These are phyloP conservation scores for Alitta virens DNA, from an alignment of 2,888 invertebrate genomes.

Conservation along the genomic window DNA sequence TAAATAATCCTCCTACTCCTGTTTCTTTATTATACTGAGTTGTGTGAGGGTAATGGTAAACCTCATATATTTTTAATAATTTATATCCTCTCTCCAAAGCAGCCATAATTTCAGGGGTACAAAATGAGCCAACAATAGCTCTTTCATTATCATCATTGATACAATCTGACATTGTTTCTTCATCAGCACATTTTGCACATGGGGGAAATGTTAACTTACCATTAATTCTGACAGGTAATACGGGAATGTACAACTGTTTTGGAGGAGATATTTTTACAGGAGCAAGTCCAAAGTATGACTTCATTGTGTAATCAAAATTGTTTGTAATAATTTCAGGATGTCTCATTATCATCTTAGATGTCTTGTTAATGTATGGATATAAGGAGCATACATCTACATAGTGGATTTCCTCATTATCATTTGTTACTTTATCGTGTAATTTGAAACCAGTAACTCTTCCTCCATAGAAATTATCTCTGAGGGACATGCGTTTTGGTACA, in stretches of 20 bases:
- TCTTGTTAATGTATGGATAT: conserved; percentile 40
- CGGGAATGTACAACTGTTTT: conserved; percentile 38
- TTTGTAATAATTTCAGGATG: conserved; percentile 25
- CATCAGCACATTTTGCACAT: conserved; percentile 41
- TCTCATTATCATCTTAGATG: conserved; percentile 32
- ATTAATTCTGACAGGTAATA: conserved; percentile 39
- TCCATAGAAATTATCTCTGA: neutral
- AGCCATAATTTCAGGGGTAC: conserved; percentile 45
- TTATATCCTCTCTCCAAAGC: conserved; percentile 45
- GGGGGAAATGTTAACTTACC: conserved; percentile 48
- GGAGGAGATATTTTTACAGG: conserved; percentile 40
- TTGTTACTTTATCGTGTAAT: conserved; percentile 16
- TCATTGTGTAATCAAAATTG: conserved; percentile 29
- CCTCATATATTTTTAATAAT: conserved; percentile 35
- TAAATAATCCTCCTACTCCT: conserved; percentile 36
- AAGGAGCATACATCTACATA: conserved; percentile 36
- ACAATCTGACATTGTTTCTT: neutral
- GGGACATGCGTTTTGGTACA: neutral
- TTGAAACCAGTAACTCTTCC: neutral
- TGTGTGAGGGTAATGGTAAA: neutral
- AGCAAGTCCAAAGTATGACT: conserved; percentile 35
- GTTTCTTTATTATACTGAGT: conserved; percentile 21
- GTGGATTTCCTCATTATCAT: conserved; percentile 26
- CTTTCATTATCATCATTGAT: conserved; percentile 26
- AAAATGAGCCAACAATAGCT: conserved; percentile 44